Evolutionary conservation across 2,113 vertebrate genomes (phyloP).

Genomic region (Corythornis vintsioides): DNA sequence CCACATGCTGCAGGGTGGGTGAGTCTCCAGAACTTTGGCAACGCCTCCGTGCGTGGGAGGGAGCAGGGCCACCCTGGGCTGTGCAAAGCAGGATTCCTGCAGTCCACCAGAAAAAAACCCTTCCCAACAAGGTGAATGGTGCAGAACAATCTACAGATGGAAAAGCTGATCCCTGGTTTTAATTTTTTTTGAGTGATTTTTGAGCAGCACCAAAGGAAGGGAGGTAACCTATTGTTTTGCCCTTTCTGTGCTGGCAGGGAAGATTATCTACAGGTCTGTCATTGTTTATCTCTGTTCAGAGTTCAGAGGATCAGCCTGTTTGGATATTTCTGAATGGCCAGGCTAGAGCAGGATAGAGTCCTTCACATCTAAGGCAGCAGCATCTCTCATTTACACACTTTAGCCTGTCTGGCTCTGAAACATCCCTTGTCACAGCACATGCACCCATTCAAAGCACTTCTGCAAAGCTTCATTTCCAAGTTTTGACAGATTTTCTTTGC

Average conservation of each 20-base stretch:
- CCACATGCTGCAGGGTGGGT: rapidly evolving
- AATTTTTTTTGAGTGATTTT: background rate
- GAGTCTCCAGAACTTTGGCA: background rate
- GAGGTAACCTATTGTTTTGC: background rate
- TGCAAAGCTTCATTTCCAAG: background rate
- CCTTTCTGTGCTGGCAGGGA: background rate
- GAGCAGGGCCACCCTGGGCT: background rate
- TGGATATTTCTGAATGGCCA: background rate
- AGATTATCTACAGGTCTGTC: background rate
- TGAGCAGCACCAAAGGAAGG: background rate
- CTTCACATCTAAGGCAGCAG: background rate
- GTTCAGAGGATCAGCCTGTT: background rate
- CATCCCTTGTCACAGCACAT: background rate
- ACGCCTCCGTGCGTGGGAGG: background rate
- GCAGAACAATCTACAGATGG: background rate
- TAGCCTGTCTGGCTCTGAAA: background rate
- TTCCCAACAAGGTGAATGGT: background rate
- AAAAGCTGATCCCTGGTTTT: background rate
- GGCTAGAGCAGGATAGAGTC: background rate
- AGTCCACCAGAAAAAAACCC: background rate
- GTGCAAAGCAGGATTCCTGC: background rate
- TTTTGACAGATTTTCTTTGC: background rate
- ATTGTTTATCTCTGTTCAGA: background rate
- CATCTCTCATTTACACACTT: background rate
- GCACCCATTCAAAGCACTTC: background rate